Evolutionary conservation across 2,113 vertebrate species (phyloP), one percentile per base, ranked within the genome.

Genomic region (Pantherophis guttatus): DNA sequence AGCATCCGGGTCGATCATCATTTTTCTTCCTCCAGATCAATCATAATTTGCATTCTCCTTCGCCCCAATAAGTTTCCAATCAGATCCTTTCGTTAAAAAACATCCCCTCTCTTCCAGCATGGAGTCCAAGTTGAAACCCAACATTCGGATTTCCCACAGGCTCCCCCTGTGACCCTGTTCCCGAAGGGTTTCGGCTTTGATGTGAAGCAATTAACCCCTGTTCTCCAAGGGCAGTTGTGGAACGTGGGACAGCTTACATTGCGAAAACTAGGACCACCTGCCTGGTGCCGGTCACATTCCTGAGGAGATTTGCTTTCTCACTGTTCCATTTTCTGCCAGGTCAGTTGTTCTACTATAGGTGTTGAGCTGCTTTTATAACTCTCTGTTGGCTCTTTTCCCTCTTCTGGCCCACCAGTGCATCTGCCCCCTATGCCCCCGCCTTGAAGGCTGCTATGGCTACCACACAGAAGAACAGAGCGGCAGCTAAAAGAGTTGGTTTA

Each of bases 161-260:
- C 1, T 24, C 58, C n/a, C 55, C 39, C 89, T 81, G 58, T 58
- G n/a, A 65, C 70, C 52, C 7, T n/a, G 53, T 89, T 88, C 52
- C 48, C 50, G 15, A 17, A 29, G 62, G 50, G 85, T 87, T 50
- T 85, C 1, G 58, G 59, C 91, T 96, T 92, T 92, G 92, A 94
- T 93, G 70, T 54, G 54, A 95, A 50, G 70, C 93, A 92, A 91
- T 94, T 94, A 93, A 65, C 24, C 44, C 75, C 39, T 11, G 8
- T 70, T 88, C 89, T 92, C 90, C 26, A 3, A 54, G 50, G 91
- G 91, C 91, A 92, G 81, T 52, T 65, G 48, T 48, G 1, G 53
- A 53, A 53, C 53, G 92, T 33, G 87, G 92, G 91, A 94, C 90
- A 89, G 26, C 86, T 50, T 54, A 91, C 90, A 91, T 48, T 21